A percentile compares a stretch with the other conserved stretches of the same genome.
Evolutionary conservation across 2,113 vertebrate species (phyloP).

Genomic region (Sprattus sprattus): DNA sequence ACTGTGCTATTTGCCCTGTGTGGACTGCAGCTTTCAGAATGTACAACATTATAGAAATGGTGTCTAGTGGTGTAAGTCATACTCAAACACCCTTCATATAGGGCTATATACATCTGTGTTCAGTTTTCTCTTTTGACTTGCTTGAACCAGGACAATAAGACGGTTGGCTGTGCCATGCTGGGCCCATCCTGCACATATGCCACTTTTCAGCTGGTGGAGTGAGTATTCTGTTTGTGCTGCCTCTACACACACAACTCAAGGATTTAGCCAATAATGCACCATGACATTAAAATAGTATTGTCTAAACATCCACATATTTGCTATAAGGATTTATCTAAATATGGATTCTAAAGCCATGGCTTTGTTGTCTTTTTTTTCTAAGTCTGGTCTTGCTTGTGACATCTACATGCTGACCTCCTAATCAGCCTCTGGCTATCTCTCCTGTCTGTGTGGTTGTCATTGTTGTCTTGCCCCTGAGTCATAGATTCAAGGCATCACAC

Average conservation of each 20-base stretch:
- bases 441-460: background rate
- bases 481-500: background rate
- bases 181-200: slow-evolving; percentile 90
- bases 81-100: too few species aligned
- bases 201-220: slow-evolving; percentile 92
- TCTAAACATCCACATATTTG: too few species aligned
- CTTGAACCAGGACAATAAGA: slow-evolving; percentile 57
- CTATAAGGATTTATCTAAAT: too few species aligned
- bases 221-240: slow-evolving; percentile 63
- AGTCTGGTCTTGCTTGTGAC: background rate
- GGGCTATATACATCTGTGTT: background rate
- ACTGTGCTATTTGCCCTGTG: too few species aligned
- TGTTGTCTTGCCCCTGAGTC: background rate
- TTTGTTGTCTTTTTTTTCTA: background rate
- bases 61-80: too few species aligned
- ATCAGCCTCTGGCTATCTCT: background rate
- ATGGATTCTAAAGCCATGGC: background rate
- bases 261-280: too few species aligned
- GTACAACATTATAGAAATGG: too few species aligned
- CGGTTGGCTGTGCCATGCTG: slow-evolving; percentile 83
- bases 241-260: too few species aligned
- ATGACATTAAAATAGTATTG: too few species aligned
- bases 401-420: background rate
- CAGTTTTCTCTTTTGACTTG: background rate
- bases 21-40: too few species aligned